Base-by-base conservation (phyloP, 1,140 invertebrate species). In the Zaprionus inermis region DNA sequence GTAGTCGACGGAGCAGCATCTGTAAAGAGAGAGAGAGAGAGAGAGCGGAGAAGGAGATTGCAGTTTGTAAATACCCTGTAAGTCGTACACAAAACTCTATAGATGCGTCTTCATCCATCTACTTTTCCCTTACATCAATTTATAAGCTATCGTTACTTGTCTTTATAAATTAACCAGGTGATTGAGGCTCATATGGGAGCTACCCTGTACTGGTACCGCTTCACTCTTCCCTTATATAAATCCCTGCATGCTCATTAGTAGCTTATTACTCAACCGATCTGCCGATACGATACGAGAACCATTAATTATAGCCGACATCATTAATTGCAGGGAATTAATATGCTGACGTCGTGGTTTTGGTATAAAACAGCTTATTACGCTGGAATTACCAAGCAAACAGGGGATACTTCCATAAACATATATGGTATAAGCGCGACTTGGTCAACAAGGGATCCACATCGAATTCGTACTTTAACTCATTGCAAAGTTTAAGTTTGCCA, bases 1-100 rank as follows among this genome's bases (percentile, higher is more conserved):
- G 76, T 72, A 6, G 79, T 72, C 0, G 72, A 77, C 2, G 83
- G 84, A 1, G 79, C 38, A 5, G 5, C 63, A 16, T 86, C 83
- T 86, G 20, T 0, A 2, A 52, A 16, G 20, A 49, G 18, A 12
- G 24, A 1, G 24, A 28, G 24, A 28, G 24, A 4, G 24, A 28
- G 24, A 2, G 22, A 24, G 4, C n/a, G 38, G n/a, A 7, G 0
- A 5, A 6, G n/a, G 38, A 28, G 24, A 5, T 28, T 7, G 5
- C 38, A 9, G n/a, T 3, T 10, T 44, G 6, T 7, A 16, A n/a
- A 3, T 41, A n/a, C n/a, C n/a, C n/a, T 16, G n/a, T 44, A 18
- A 16, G 7, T 1, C 7, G n/a, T n/a, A n/a, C n/a, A n/a, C n/a
- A n/a, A n/a, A n/a, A n/a, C 38, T 44, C 16, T 44, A 3, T n/a